Evolutionary conservation across 2,797 vertebrate species (phyloP).

Genomic region (Phoxinus dragarum): DNA sequence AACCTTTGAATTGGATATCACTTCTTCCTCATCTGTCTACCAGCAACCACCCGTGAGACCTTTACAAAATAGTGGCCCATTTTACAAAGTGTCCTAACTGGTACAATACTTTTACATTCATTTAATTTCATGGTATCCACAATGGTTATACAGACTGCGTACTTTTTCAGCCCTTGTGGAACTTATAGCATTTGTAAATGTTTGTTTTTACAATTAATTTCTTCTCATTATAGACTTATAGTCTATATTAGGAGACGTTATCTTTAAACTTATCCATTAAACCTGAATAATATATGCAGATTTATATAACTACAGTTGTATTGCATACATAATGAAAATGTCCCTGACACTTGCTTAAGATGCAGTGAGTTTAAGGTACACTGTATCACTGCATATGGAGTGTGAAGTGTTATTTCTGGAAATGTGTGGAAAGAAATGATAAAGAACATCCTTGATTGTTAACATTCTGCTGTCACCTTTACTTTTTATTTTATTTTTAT

Average conservation of each 20-base stretch:
- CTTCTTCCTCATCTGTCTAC: too few relatives aligned
- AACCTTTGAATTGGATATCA: too few relatives aligned
- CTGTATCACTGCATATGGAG: not conserved
- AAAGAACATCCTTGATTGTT: not conserved
- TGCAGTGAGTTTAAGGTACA: not conserved
- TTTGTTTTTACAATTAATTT: not conserved
- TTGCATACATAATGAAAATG: too few relatives aligned
- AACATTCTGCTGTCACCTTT: not conserved
- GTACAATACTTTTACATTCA: too few relatives aligned
- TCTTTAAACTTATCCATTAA: not conserved
- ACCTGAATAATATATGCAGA: too few relatives aligned
- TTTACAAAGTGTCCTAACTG: not conserved
- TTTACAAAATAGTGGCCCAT: too few relatives aligned
- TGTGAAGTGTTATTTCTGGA: not conserved
- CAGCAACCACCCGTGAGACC: too few relatives aligned
- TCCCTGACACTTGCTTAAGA: not conserved
- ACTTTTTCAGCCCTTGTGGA: not conserved
- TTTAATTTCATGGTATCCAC: not conserved
- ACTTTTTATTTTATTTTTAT: not conserved
- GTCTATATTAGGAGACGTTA: not conserved
- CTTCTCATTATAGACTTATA: not conserved
- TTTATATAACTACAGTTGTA: too few relatives aligned
- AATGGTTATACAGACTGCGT: not conserved
- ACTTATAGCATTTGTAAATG: not conserved
- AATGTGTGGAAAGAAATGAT: not conserved